These are phyloP conservation scores for Rhynchophorus ferrugineus DNA, from an alignment of 1,140 invertebrate species.

Conservation along the genomic window DNA sequence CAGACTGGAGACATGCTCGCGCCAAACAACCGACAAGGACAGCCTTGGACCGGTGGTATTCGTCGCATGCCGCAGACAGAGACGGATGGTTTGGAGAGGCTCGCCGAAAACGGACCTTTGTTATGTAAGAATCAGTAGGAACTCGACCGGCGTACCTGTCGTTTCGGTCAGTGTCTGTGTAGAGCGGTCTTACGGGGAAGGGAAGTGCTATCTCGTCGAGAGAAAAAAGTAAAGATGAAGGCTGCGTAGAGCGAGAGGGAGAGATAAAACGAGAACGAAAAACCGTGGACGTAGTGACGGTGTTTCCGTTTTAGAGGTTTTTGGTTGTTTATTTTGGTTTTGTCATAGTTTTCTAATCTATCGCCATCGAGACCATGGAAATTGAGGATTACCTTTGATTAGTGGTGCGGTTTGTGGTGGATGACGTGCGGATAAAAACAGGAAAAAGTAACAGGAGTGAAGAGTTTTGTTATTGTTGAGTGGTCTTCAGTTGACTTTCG, in stretches of 20 bases:
- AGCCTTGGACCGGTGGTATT: no score
- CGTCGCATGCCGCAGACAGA: constrained; percentile 1
- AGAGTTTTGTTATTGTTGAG: no score
- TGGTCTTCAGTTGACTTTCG: no score
- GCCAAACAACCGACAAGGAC: constrained; percentile 3
- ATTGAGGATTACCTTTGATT: no score
- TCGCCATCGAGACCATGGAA: no score
- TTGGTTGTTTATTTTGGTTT: not conserved
- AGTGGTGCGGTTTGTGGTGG: no score
- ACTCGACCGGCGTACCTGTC: constrained; percentile 13
- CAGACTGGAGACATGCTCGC: constrained; percentile 16
- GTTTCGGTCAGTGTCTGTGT: constrained; percentile 5
- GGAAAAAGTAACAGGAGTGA: no score
- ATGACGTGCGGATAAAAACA: no score
- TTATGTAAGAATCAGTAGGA: constrained; percentile 22
- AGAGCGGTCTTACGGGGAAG: constrained; percentile 6
- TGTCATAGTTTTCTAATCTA: no score
- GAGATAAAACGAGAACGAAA: constrained; percentile 8
- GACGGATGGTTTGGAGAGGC: constrained; percentile 1
- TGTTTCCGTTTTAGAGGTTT: not conserved
- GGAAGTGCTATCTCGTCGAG: no score
- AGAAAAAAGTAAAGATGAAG: constrained; percentile 7
- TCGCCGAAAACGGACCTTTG: constrained; percentile 15
- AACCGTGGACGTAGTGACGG: not conserved
- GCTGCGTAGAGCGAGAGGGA: constrained; percentile 4